Evolutionary conservation across 2,888 invertebrate genomes (phyloP).

Genomic region (Priocnemis perturbator): DNA sequence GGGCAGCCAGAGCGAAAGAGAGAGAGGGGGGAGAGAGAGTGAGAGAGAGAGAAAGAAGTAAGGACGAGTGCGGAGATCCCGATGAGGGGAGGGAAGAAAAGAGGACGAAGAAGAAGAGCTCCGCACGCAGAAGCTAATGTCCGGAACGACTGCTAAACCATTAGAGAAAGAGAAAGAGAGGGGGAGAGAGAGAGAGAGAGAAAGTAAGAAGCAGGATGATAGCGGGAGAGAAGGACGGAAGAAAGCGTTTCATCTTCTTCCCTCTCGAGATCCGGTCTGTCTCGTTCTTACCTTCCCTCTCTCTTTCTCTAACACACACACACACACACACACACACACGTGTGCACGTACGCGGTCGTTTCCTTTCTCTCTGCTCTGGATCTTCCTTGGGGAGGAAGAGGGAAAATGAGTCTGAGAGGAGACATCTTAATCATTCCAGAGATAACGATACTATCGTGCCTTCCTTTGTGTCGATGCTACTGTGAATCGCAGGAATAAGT

Average conservation of each 20-base stretch:
- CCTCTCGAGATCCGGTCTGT: conserved; percentile 12
- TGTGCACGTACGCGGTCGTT: too few relatives aligned
- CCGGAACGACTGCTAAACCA: conserved; percentile 72
- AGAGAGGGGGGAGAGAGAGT: conserved; percentile 41
- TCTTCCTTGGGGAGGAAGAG: conserved; percentile 22
- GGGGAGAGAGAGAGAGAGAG: conserved; percentile 26
- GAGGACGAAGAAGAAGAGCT: conserved; percentile 44
- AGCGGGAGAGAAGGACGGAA: conserved; percentile 21
- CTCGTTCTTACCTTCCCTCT: conserved; percentile 2
- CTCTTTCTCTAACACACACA: conserved; percentile 18
- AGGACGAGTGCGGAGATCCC: conserved; percentile 19
- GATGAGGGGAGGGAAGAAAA: conserved; percentile 31
- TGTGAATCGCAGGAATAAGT: too few relatives aligned
- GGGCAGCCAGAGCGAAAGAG: conserved; percentile 55
- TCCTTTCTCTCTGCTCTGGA: conserved; percentile 16
- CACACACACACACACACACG: too few relatives aligned
- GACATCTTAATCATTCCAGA: conserved; percentile 52
- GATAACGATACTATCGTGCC: conserved; percentile 42
- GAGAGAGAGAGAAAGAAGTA: conserved; percentile 32
- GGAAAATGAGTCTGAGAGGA: conserved; percentile 29
- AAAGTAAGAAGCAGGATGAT: conserved; percentile 37
- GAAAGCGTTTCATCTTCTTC: conserved; percentile 21
- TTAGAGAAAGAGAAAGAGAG: conserved; percentile 57
- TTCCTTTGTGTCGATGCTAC: conserved; percentile 5
- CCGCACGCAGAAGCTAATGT: conserved; percentile 72